Evolutionary conservation across 2,113 vertebrate species (phyloP).

Genomic region (Oreotragus oreotragus): DNA sequence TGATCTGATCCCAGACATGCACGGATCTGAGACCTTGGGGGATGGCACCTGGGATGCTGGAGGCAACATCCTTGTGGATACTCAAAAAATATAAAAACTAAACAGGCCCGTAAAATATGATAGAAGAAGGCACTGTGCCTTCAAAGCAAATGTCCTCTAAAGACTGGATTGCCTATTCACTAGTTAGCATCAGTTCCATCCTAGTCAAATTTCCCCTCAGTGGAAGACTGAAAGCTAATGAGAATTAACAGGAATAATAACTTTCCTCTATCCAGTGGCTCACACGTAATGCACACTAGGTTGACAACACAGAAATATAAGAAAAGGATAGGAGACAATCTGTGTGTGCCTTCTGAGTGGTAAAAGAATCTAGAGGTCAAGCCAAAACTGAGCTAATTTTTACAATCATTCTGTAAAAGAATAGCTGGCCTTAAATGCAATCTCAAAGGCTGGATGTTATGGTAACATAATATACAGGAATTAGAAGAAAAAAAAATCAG

Average conservation of each 20-base stretch:
- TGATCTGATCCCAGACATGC: constrained; percentile 35
- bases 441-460: constrained; percentile 43
- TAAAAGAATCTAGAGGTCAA: constrained; percentile 69
- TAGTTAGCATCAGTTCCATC: constrained; percentile 44
- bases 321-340: constrained; percentile 62
- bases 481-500: not conserved
- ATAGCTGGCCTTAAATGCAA: constrained; percentile 42
- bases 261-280: constrained; percentile 66
- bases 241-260: constrained; percentile 71
- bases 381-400: constrained; percentile 71
- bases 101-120: not conserved
- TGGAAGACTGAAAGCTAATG: constrained; percentile 73
- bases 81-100: not conserved
- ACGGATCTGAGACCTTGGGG: constrained; percentile 41
- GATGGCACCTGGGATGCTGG: constrained; percentile 46
- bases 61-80: constrained; percentile 55
- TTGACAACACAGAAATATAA: constrained; percentile 68
- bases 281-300: constrained; percentile 59
- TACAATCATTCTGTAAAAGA: constrained; percentile 66
- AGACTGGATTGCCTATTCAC: constrained; percentile 38
- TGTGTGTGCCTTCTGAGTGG: constrained; percentile 64
- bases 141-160: constrained; percentile 51
- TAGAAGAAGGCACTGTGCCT: not conserved
- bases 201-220: constrained; percentile 63
- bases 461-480: constrained; percentile 42